Base-by-base conservation (phyloP, 2,797 vertebrate species). In the Neoniphon sammara region DNA sequence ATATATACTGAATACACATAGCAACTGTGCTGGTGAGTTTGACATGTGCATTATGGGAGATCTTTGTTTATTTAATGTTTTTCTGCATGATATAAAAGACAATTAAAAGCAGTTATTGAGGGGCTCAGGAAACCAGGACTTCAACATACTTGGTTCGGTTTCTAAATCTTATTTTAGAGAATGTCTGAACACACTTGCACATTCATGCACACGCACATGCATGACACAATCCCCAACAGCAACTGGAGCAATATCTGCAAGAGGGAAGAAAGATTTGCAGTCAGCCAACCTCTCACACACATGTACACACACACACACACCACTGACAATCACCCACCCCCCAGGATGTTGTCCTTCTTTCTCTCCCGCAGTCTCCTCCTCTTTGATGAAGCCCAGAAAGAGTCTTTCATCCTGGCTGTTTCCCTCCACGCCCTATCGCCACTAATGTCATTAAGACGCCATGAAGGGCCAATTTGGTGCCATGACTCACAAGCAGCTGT, bases 381-480 rank as follows among this genome's bases (percentile, higher is more conserved):
- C 62, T 79, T 68, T 69, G 44, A 80, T 64, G n/a, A 70, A 80
- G 68, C 59, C 36, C 50, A 36, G 58, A 74, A 68, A 80, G 61
- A 52, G 34, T 25, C 64, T 80, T 85, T 90, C 70, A 85, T 85
- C 70, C 72, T 70, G 65, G 70, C 57, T 53, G 21, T 62, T 82
- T 59, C 36, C 61, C 18, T 85, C 49, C 54, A 65, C 66, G 57
- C 64, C 49, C 55, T 47, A 69, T 80, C 83, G 46, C 78, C 70
- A 64, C 75, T 89, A 87, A 89, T 90, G 85, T 86, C 85, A 81
- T 89, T 91, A 90, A 86, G 80, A 73, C 0, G 12, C 81, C 83
- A 85, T 84, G 85, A 89, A 89, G 81, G 75, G 76, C 78, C 62
- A 31, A 89, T 90, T 91, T 88, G 58, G 47, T 66, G 27, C 74